Base-by-base conservation (phyloP, 1,140 invertebrate species). In the Dermatophagoides farinae region DNA sequence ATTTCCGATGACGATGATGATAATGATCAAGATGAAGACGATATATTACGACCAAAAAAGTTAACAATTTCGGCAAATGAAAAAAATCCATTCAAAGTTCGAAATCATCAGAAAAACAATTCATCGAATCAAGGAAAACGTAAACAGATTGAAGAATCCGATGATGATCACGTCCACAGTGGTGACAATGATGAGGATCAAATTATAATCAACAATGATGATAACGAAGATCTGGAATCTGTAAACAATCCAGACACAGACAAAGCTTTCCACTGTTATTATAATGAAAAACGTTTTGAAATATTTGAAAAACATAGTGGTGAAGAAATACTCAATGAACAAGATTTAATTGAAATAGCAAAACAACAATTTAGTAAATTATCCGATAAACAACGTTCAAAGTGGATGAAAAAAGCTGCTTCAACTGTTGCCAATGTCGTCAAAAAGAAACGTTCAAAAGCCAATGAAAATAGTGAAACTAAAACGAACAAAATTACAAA, bases 401-500 rank as follows among this genome's bases (percentile, higher is more conserved):
- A 43, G n/a, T 43, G 10, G 41, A 43, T 11, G 41, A n/a, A 10
- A 43, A 43, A 43, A 43, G 41, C 41, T 31, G 18, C 50, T 9
- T n/a, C n/a, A n/a, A n/a, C n/a, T n/a, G n/a, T n/a, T n/a, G n/a
- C n/a, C n/a, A 51, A 51, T 9, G 9, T 9, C 9, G 12, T 18
- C 18, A 51, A 54, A 9, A 12, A 54, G 25, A 41, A 37, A 16
- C 12, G 31, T 54, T 12, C 8, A 38, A 41, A 54, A 25, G 52
- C 9, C 14, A 54, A 37, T 25, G 8, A n/a, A 18, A 22, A 54
- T 16, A 22, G 6, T 11, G 22, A 38, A 8, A 8, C 22, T 20
- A 55, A 55, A 55, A 25, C 23, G 23, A 55, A 55, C 1, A 55
- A 55, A 55, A 55, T 55, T 18, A 55, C 31, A 25, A 55, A 38